These are phyloP conservation scores for Dynastes hyllus DNA, from an alignment of 2,888 invertebrate species.

Conservation along the genomic window DNA sequence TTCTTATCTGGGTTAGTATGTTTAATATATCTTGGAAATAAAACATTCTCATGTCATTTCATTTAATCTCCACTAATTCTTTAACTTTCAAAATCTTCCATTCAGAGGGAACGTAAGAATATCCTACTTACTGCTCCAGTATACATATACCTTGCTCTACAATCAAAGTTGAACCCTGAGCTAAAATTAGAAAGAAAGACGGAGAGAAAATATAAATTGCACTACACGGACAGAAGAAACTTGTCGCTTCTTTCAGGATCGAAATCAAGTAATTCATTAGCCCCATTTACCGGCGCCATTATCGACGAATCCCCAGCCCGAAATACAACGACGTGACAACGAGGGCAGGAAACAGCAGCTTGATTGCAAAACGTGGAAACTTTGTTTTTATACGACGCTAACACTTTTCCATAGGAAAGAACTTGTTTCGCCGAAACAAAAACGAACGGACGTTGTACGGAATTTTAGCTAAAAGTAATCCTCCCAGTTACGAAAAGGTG, in stretches of 20 bases:
- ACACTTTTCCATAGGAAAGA: not conserved
- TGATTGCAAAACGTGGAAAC: not conserved
- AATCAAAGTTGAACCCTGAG: too few relatives aligned
- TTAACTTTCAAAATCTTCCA: too few relatives aligned
- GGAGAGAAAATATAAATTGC: too few relatives aligned
- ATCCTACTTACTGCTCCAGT: too few relatives aligned
- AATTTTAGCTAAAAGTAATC: not conserved
- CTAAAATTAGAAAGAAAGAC: too few relatives aligned
- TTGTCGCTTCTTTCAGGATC: not conserved
- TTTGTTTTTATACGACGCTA: conserved; percentile 8
- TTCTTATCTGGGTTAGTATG: too few relatives aligned
- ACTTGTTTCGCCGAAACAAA: conserved; percentile 3
- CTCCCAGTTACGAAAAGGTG: not conserved
- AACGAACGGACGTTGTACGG: not conserved
- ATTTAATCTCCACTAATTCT: too few relatives aligned
- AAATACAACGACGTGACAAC: not conserved
- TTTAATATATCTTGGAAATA: too few relatives aligned
- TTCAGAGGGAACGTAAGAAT: too few relatives aligned
- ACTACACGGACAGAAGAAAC: not conserved
- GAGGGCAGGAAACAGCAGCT: not conserved
- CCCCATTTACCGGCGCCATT: not conserved
- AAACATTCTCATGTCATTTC: too few relatives aligned
- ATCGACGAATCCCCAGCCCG: not conserved
- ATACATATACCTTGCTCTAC: too few relatives aligned
- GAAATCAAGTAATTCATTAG: conserved; percentile 5